These are phyloP conservation scores for Chaitophorus viminalis DNA, from an alignment of 2,888 invertebrate species.

Conservation along the genomic window DNA sequence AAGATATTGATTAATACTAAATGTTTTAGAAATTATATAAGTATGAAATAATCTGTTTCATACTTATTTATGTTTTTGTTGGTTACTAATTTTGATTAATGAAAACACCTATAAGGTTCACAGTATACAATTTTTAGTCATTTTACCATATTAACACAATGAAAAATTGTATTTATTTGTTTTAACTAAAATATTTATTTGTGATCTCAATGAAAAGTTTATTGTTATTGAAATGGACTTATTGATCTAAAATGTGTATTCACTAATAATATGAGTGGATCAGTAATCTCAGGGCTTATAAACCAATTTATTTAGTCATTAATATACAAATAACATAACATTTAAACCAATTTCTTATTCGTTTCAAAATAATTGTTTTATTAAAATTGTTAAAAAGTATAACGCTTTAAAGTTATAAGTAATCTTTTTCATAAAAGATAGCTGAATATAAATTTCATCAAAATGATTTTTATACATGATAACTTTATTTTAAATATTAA, in stretches of 20 bases:
- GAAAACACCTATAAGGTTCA: background rate
- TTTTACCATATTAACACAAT: background rate
- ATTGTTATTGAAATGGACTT: background rate
- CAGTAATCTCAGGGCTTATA: background rate
- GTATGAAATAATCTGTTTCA: background rate
- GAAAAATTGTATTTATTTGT: background rate
- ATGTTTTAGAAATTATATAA: background rate
- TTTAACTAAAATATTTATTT: background rate
- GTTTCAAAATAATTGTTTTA: too few relatives aligned
- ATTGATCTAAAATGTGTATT: background rate
- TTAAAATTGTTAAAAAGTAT: too few relatives aligned
- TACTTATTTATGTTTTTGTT: background rate
- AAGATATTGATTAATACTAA: background rate
- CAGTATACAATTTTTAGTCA: background rate
- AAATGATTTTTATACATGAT: too few relatives aligned
- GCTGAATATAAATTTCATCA: too few relatives aligned
- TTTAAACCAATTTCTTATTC: too few relatives aligned
- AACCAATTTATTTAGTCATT: background rate
- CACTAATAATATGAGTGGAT: background rate
- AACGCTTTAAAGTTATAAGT: too few relatives aligned
- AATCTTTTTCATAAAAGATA: too few relatives aligned
- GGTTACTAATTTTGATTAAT: background rate
- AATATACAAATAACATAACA: background rate
- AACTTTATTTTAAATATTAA: too few relatives aligned
- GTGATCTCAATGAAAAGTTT: background rate